A percentile compares a stretch with the other conserved stretches of the same genome.
Evolutionary conservation across 2,113 vertebrate genomes (phyloP).

Genomic region (Psophia crepitans): DNA sequence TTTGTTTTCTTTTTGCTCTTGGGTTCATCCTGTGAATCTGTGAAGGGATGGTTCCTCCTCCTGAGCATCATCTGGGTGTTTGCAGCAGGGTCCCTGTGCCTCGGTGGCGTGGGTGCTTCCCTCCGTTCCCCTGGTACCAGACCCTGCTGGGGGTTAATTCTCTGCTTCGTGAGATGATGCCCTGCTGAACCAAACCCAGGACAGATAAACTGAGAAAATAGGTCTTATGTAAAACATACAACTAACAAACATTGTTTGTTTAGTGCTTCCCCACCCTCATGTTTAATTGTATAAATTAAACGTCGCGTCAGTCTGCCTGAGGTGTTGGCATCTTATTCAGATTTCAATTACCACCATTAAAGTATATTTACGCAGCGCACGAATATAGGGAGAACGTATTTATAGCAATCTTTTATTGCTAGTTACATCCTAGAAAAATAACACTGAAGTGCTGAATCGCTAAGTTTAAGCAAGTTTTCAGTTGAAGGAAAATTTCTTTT

Average conservation of each 20-base stretch:
- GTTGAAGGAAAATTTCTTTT: constrained; percentile 55
- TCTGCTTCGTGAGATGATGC: background rate
- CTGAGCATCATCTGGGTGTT: accelerated
- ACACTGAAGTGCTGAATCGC: constrained; percentile 47
- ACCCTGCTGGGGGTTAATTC: background rate
- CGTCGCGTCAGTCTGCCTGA: constrained; percentile 58
- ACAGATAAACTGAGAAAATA: constrained; percentile 39
- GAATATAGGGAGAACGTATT: constrained; percentile 48
- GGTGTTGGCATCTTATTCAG: constrained; percentile 60
- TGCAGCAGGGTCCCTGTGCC: background rate
- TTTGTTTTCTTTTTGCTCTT: background rate
- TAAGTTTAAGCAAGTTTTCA: constrained; percentile 50
- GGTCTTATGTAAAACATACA: background rate
- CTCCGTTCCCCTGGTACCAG: background rate
- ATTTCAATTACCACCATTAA: constrained; percentile 64
- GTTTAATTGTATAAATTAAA: constrained; percentile 59
- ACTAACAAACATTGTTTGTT: constrained; percentile 39
- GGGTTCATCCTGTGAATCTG: accelerated
- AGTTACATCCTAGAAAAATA: constrained; percentile 59
- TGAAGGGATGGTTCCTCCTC: background rate
- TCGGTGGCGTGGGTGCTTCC: accelerated
- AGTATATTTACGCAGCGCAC: constrained; percentile 34
- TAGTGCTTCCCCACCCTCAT: constrained; percentile 26
- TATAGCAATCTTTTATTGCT: constrained; percentile 60
- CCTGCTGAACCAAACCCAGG: background rate